phyloP scores from a whole-genome alignment of 2,113 vertebrate species.

The Bubo blakistoni region DNA sequence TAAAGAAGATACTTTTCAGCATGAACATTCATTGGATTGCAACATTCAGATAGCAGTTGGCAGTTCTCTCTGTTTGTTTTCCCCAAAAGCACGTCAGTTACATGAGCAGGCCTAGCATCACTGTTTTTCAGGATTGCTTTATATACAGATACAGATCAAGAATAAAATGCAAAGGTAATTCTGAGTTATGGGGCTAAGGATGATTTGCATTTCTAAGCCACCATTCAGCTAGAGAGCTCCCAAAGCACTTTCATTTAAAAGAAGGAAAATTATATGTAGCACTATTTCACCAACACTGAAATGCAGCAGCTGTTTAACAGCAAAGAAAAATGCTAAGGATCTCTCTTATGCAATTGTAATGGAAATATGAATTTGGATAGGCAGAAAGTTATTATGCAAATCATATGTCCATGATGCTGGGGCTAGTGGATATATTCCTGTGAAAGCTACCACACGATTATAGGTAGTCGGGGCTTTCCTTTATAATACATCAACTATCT shows the following conservation, averaged over 20 bases:
- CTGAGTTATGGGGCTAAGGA: not conserved
- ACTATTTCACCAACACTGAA: not conserved
- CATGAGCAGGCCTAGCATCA: not conserved
- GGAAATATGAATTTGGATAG: not conserved
- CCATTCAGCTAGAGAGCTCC: not conserved
- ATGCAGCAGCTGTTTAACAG: not conserved
- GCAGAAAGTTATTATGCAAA: not conserved
- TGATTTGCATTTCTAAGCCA: slow-evolving; percentile 4
- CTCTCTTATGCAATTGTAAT: not conserved
- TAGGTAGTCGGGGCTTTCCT: not conserved
- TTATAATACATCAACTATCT: not conserved
- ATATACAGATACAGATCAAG: not conserved
- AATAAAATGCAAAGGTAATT: slow-evolving; percentile 6
- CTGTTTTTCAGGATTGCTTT: not conserved
- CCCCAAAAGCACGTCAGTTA: not conserved
- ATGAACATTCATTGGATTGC: not conserved
- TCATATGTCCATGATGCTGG: not conserved
- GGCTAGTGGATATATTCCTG: not conserved
- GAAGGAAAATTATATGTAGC: not conserved
- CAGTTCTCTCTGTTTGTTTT: not conserved
- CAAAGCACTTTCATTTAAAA: not conserved
- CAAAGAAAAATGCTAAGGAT: not conserved
- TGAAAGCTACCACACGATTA: not conserved
- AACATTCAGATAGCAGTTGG: not conserved
- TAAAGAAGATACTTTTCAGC: not conserved